Conservation (phyloP, 2,113 vertebrate species). For the Sisor rabdophorus region DNA sequence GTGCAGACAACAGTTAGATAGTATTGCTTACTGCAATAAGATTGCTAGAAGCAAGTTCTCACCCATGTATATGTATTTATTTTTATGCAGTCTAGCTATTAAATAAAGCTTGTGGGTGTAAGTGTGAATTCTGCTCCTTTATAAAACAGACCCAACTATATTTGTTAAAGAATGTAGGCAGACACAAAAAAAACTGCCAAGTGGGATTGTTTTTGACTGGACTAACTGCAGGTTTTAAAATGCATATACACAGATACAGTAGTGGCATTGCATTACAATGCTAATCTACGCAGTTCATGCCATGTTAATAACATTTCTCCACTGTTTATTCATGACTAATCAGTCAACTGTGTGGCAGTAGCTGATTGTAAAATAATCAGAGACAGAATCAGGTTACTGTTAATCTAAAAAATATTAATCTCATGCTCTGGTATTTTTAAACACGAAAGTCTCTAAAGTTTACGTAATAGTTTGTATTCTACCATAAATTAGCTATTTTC, state of each 20-base stretch:
- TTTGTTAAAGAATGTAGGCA: background rate
- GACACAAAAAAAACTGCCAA: background rate
- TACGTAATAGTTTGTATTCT: too few relatives aligned
- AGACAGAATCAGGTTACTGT: background rate
- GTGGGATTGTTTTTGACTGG: background rate
- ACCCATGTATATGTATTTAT: background rate
- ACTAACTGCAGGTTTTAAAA: background rate
- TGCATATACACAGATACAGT: background rate
- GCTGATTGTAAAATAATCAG: background rate
- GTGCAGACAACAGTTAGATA: background rate
- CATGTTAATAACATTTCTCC: background rate
- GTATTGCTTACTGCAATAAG: background rate
- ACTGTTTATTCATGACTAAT: background rate
- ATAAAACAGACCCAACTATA: background rate
- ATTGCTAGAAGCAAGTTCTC: conserved; percentile 7
- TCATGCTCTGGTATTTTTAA: too few relatives aligned
- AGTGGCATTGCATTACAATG: background rate
- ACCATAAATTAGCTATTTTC: too few relatives aligned
- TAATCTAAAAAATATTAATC: too few relatives aligned
- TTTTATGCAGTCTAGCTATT: background rate
- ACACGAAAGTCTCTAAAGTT: too few relatives aligned
- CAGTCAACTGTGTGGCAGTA: background rate
- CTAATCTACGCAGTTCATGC: background rate
- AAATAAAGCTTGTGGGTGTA: background rate
- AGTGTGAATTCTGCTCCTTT: background rate